phyloP scores from a whole-genome alignment of 2,888 invertebrate genomes.

The Chymomyza amoena region DNA sequence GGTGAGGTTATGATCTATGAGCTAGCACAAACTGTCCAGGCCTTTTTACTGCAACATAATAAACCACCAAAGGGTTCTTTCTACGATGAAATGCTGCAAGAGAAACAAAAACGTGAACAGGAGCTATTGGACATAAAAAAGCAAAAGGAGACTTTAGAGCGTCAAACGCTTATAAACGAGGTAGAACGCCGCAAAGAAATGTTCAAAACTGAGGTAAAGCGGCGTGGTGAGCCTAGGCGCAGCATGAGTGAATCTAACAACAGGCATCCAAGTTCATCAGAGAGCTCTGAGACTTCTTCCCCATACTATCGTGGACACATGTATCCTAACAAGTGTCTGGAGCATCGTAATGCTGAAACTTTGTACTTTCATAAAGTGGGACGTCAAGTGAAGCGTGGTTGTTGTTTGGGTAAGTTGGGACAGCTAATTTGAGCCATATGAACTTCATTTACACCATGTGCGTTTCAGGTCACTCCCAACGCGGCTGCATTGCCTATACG shows the following conservation, averaged over 20 bases:
- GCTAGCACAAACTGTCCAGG: slow-evolving; percentile 87
- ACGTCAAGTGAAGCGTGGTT: slow-evolving; percentile 85
- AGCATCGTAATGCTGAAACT: slow-evolving; percentile 81
- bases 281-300: slow-evolving; percentile 80
- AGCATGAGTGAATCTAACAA: slow-evolving; percentile 80
- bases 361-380: slow-evolving; percentile 81
- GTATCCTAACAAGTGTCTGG: slow-evolving; percentile 77
- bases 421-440: background rate
- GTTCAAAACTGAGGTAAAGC: slow-evolving; percentile 84
- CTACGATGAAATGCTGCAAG: slow-evolving; percentile 93
- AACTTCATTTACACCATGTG: background rate
- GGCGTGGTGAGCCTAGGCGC: slow-evolving; percentile 79
- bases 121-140: slow-evolving; percentile 82
- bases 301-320: slow-evolving; percentile 76
- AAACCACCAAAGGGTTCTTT: slow-evolving; percentile 90
- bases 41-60: slow-evolving; percentile 89
- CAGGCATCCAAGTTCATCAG: slow-evolving; percentile 80
- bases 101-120: slow-evolving; percentile 84
- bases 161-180: slow-evolving; percentile 86
- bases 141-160: slow-evolving; percentile 84
- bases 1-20: slow-evolving; percentile 94
- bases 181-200: slow-evolving; percentile 89
- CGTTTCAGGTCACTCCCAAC: slow-evolving; percentile 83
- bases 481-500: slow-evolving; percentile 86
- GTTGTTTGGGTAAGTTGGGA: slow-evolving; percentile 81